Conservation (phyloP, 2,797 vertebrate genomes). For the Otolemur crassicaudatus region DNA sequence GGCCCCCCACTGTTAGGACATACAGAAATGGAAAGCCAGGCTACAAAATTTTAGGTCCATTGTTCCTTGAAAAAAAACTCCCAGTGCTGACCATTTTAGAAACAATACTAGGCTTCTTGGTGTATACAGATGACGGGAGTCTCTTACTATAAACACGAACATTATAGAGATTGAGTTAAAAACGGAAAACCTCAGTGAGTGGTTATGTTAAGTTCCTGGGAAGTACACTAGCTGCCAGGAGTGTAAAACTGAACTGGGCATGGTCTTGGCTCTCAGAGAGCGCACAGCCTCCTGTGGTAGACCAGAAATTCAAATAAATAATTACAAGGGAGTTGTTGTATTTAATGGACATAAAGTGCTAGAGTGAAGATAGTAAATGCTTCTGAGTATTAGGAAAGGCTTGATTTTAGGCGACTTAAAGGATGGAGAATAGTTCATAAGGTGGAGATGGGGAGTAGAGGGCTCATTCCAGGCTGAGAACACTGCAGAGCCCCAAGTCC, state of each 20-base stretch:
- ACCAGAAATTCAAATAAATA: neutral
- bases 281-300: neutral
- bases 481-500: neutral
- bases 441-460: neutral
- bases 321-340: neutral
- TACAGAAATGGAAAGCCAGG: neutral
- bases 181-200: conserved; percentile 34
- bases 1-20: neutral
- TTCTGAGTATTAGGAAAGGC: neutral
- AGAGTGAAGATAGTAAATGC: conserved; percentile 11
- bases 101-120: neutral
- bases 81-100: neutral
- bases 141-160: neutral
- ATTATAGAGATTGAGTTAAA: conserved; percentile 7
- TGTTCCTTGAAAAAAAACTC: neutral
- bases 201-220: neutral
- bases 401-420: conserved; percentile 15
- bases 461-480: neutral
- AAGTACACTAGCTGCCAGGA: neutral
- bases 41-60: neutral
- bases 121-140: conserved; percentile 21
- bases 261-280: neutral
- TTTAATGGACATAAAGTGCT: neutral
- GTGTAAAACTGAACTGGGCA: neutral
- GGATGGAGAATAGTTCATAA: neutral